A percentile compares a stretch with the other conserved stretches of the same genome.
These are phyloP conservation scores for Phainopepla nitens DNA, from an alignment of 2,113 vertebrate species.

Conservation along the genomic window DNA sequence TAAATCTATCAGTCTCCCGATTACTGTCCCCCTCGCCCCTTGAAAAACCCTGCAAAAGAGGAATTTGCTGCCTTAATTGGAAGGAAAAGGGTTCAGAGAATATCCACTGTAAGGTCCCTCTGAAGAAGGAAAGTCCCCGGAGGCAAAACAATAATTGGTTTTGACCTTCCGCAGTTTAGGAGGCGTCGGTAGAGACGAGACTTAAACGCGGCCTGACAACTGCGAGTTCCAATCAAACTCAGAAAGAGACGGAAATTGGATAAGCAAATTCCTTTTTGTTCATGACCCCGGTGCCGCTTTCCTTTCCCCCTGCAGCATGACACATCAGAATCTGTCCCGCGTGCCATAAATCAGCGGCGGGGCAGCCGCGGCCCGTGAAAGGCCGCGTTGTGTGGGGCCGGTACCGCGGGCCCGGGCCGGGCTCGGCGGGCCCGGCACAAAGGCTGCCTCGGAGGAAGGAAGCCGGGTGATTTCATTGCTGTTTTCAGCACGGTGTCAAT, in stretches of 20 bases:
- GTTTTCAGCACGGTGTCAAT: not conserved
- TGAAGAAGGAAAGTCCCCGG: conserved; percentile 60
- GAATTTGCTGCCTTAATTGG: conserved; percentile 41
- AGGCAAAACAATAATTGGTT: conserved; percentile 67
- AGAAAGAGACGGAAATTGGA: conserved; percentile 64
- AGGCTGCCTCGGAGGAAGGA: not conserved
- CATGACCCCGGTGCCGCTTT: conserved; percentile 42
- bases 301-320: conserved; percentile 59
- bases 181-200: conserved; percentile 53
- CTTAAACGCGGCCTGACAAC: conserved; percentile 63
- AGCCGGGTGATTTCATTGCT: not conserved
- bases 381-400: not conserved
- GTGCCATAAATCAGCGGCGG: not conserved
- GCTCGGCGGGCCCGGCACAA: not conserved
- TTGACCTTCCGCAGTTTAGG: conserved; percentile 65
- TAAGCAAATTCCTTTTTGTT: conserved; percentile 70
- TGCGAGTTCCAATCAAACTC: conserved; percentile 50
- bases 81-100: conserved; percentile 36
- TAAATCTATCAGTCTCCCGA: conserved; percentile 21
- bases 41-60: not conserved
- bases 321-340: conserved; percentile 58
- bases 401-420: not conserved
- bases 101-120: conserved; percentile 36
- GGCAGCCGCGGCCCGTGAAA: not conserved
- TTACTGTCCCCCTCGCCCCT: not conserved